phyloP scores from a whole-genome alignment of 2,113 vertebrate genomes.

The Prunella fulvescens region DNA sequence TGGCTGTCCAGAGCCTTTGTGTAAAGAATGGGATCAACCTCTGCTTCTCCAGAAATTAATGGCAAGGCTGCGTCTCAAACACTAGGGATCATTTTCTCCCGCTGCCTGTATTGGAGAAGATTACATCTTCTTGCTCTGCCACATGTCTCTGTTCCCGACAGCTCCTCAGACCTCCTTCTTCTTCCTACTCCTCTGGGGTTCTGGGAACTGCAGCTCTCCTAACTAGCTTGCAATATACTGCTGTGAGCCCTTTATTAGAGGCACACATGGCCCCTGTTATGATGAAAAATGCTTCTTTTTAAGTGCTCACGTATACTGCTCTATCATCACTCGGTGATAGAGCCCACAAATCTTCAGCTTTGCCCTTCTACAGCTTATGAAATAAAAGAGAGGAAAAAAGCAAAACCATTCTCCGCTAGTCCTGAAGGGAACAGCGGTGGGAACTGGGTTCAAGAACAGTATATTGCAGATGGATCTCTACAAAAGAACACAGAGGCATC shows the following conservation, averaged over 20 bases:
- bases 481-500: background rate
- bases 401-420: background rate
- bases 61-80: background rate
- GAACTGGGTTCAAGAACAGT: background rate
- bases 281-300: slow-evolving; percentile 64
- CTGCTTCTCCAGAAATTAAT: background rate
- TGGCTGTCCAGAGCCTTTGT: background rate
- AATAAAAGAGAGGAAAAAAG: background rate
- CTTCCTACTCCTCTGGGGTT: slow-evolving; percentile 13
- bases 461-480: background rate
- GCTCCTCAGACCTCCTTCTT: background rate
- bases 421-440: background rate
- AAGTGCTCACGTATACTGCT: slow-evolving; percentile 35
- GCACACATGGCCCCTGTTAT: slow-evolving; percentile 62
- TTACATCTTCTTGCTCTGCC: background rate
- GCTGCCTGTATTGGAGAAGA: background rate
- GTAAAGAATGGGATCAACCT: background rate
- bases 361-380: slow-evolving; percentile 50
- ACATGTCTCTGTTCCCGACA: slow-evolving; percentile 39
- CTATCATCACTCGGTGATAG: slow-evolving; percentile 55
- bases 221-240: slow-evolving; percentile 49
- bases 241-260: slow-evolving; percentile 33
- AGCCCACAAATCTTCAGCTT: slow-evolving; percentile 55
- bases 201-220: slow-evolving; percentile 33
- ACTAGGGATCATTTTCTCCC: background rate